phyloP scores from a whole-genome alignment of 2,113 vertebrate species.

The Proterorhinus semilunaris region DNA sequence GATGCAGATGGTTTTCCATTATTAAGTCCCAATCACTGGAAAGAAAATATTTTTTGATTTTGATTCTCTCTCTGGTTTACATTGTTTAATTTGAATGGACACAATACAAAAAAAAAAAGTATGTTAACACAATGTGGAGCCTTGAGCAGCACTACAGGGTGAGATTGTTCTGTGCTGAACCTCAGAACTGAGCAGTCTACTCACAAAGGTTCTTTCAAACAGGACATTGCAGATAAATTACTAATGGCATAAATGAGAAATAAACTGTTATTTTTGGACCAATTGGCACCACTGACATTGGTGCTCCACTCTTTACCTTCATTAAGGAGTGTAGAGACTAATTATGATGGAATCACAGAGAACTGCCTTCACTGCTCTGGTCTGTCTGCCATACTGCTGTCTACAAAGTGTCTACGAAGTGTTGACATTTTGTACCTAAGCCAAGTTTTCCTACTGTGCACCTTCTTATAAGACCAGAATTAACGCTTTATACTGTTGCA shows the following conservation, averaged over 20 bases:
- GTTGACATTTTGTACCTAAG: no score
- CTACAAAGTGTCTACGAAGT: conserved; percentile 15
- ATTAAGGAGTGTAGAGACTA: conserved; percentile 58
- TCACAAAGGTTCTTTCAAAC: conserved; percentile 22
- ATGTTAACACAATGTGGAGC: background rate
- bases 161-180: background rate
- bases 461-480: no score
- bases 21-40: no score
- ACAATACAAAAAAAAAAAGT: no score
- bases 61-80: no score
- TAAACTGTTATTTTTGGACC: conserved; percentile 26
- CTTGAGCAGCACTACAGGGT: background rate
- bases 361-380: conserved; percentile 37
- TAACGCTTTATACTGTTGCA: no score
- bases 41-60: no score
- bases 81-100: no score
- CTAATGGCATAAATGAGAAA: conserved; percentile 12
- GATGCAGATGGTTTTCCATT: no score
- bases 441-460: no score
- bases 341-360: conserved; percentile 54
- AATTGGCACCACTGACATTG: conserved; percentile 43
- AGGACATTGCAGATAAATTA: conserved; percentile 16
- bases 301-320: conserved; percentile 49
- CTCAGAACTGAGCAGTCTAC: background rate
- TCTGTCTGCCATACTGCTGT: conserved; percentile 25